Evolutionary conservation across 2,888 invertebrate species (phyloP), one percentile per base, ranked within the genome.

Genomic region (Zaprionus lineosus): DNA sequence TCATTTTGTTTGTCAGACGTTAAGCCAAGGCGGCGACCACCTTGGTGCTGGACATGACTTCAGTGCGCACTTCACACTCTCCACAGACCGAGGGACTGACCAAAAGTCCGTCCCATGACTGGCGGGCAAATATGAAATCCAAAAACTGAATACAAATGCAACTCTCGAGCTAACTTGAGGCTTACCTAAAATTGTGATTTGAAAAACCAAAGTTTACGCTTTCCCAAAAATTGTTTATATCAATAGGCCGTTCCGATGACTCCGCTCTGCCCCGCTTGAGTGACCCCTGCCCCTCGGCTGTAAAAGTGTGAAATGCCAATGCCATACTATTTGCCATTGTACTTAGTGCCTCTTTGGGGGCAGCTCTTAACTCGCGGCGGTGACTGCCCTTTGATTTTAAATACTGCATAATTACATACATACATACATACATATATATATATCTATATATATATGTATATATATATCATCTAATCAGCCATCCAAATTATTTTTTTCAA

Each of bases 301-400:
- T 77, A 82, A 84, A 78, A 82, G 85, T 78, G 78, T 78, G 78
- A 78, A 78, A 78, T 78, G 66, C 83, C 83, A 81, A 68, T 76
- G 84, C 64, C 69, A 36, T 60, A 44, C 36, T 84, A 62, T 84
- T 82, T 78, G 62, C 83, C 53, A 62, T 74, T 56, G 70, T 53
- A 84, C 74, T 78, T 78, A 84, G 77, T 51, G 62, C 52, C 60
- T 62, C 61, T 66, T 64, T 50, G 59, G 33, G 28, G 19, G 15
- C 8, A 4, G 7, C 40, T 19, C 39, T n/a, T 7, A 24, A 12
- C 47, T 31, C 11, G 8, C 12, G 19, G 19, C 19, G 19, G 19
- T 5, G 5, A 19, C 5, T 19, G 19, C 19, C 3, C 19, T 19
- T 19, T 19, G 19, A 19, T 19, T 19, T 5, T 3, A 19, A 19